Evolutionary conservation across 2,797 vertebrate genomes (phyloP).

Genomic region (Acanthornis magna): DNA sequence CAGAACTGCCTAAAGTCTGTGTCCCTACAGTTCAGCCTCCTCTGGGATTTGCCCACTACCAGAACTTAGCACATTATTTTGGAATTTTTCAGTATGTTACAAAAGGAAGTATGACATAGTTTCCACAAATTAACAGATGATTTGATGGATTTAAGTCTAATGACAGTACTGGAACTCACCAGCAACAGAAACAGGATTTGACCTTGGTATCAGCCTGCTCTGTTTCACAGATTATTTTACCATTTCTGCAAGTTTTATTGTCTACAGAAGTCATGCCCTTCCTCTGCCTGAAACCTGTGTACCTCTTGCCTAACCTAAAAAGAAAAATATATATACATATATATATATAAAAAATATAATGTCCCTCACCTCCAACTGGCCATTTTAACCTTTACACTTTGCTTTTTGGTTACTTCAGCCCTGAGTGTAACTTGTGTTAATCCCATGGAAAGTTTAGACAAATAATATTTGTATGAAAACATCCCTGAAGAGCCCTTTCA

Average conservation of each 20-base stretch:
- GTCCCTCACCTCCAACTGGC: not conserved
- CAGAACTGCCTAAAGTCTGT: not conserved
- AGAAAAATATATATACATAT: no score
- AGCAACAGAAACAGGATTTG: not conserved
- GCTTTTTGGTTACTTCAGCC: not conserved
- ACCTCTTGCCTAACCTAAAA: not conserved
- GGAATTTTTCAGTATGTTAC: not conserved
- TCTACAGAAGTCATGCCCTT: not conserved
- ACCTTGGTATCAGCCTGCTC: not conserved
- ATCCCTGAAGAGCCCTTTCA: not conserved
- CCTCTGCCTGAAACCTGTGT: not conserved
- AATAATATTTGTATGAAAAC: not conserved
- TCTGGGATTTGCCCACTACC: not conserved
- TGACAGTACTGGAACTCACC: not conserved
- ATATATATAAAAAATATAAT: rapidly evolving
- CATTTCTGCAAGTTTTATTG: not conserved
- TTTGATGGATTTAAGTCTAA: not conserved
- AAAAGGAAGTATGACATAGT: not conserved
- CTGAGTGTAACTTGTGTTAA: not conserved
- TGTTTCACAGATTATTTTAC: not conserved
- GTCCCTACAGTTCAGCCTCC: not conserved
- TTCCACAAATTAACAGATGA: not conserved
- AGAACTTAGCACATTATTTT: not conserved
- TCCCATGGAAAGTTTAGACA: not conserved
- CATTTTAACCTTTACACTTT: not conserved